A percentile compares a stretch with the other conserved stretches of the same genome.
phyloP scores from a whole-genome alignment of 1,140 invertebrate species.

The Pseudomyrmex sp. region DNA sequence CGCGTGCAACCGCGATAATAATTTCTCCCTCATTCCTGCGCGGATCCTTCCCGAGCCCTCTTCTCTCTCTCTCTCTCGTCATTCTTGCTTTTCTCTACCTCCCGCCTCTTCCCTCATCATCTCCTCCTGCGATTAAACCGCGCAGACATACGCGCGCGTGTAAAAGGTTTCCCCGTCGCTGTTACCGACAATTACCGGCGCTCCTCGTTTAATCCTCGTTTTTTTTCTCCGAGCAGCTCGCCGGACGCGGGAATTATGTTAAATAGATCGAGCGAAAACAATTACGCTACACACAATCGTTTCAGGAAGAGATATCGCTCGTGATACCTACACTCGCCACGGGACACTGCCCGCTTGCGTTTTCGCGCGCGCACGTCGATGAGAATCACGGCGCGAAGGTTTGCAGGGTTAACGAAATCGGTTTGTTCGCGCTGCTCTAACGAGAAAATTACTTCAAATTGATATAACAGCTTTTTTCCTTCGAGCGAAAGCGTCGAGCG shows the following conservation, averaged over 20 bases:
- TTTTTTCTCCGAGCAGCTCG: slow-evolving; percentile 18
- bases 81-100: background rate
- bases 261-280: slow-evolving; percentile 63
- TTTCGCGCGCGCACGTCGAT: slow-evolving; percentile 59
- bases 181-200: slow-evolving; percentile 67
- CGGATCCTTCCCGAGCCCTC: background rate
- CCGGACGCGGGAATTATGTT: slow-evolving; percentile 34
- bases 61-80: background rate
- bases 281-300: slow-evolving; percentile 3
- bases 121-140: slow-evolving; percentile 64
- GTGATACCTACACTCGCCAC: slow-evolving; percentile 51
- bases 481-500: slow-evolving; percentile 5
- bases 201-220: slow-evolving; percentile 32
- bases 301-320: slow-evolving; percentile 15
- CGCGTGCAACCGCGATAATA: slow-evolving; percentile 64
- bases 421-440: slow-evolving; percentile 49
- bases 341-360: slow-evolving; percentile 54
- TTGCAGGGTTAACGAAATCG: slow-evolving; percentile 50
- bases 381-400: slow-evolving; percentile 38
- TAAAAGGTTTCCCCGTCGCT: slow-evolving; percentile 35
- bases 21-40: slow-evolving; percentile 55
- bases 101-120: background rate
- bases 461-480: slow-evolving; percentile 44
- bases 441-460: slow-evolving; percentile 55
- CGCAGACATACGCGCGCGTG: slow-evolving; percentile 66